Evolutionary conservation across 2,113 vertebrate species (phyloP).

Genomic region (Mormoops blainvillei): DNA sequence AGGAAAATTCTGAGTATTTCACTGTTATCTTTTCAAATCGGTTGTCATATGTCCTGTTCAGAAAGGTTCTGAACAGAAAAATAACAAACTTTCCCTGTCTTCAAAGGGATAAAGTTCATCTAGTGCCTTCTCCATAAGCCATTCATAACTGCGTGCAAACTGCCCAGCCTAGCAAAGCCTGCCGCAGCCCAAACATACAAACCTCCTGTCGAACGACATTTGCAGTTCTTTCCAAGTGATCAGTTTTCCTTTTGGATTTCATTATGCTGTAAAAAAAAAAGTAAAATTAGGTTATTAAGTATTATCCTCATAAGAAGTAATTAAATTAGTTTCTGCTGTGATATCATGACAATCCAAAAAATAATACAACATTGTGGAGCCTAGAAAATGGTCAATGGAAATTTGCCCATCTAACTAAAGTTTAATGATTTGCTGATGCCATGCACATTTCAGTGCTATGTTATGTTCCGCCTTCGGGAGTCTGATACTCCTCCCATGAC

Average conservation of each 20-base stretch:
- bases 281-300: slow-evolving; percentile 62
- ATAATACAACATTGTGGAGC: neutral
- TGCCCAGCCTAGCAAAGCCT: neutral
- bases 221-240: slow-evolving; percentile 93
- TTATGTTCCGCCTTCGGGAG: neutral
- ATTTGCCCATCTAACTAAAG: neutral
- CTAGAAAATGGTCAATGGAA: neutral
- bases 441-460: neutral
- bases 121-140: neutral
- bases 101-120: neutral
- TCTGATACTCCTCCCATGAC: neutral
- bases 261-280: slow-evolving; percentile 81
- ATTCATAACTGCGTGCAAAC: neutral
- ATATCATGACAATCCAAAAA: neutral
- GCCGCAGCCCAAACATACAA: slow-evolving; percentile 61
- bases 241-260: slow-evolving; percentile 86
- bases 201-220: slow-evolving; percentile 89
- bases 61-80: neutral
- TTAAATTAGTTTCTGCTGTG: neutral
- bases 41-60: neutral
- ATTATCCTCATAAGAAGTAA: neutral
- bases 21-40: neutral
- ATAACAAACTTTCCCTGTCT: neutral
- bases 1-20: neutral
- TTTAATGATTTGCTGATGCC: rapidly evolving